Base-by-base conservation (phyloP, 1,140 invertebrate species). In the Pomacea maculata region DNA sequence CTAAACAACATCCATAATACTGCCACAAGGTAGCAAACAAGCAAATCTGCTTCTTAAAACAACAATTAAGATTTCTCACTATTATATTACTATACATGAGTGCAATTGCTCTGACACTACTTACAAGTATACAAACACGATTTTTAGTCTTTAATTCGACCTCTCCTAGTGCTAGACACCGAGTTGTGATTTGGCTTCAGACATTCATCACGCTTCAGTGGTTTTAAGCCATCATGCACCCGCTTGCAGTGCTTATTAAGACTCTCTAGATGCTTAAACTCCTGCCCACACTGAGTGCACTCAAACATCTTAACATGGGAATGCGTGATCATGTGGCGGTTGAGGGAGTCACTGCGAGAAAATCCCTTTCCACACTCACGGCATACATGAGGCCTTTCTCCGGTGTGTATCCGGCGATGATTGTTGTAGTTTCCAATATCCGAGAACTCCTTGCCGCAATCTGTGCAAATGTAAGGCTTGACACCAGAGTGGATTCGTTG, bases 401-500 rank as follows among this genome's bases (percentile, higher is more conserved):
- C 86, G 15, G 86, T 87, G 75, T 87, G 86, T 71, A 85, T 84
- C 54, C 86, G 70, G 15, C 83, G 82, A 64, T 86, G 85, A 61
- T 82, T 74, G 70, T 82, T 72, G 72, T 63, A 82, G 71, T 79
- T 78, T 34, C 63, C 71, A 45, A 65, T 78, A 34, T 82, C 70
- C 7, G 76, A 72, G 77, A 89, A 89, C 34, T 83, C 85, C 12
- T 86, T 82, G 8, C 86, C 86, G 75, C 88, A 89, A 65, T 89
- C 83, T 45, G 83, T 78, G 78, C 88, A 89, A 11, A 80, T 84
- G 52, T 85, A 78, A 9, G 88, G 88, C 61, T 88, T 86, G 75
- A 87, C 86, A 75, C 87, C 88, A 1, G 86, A 86, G 67, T 89
- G 88, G 14, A 87, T 88, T 63, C 86, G 61, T 45, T 87, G 67